Evolutionary conservation across 2,888 invertebrate species (phyloP), one percentile per base, ranked within the genome.

Genomic region (Aleiodes leptofemur): DNA sequence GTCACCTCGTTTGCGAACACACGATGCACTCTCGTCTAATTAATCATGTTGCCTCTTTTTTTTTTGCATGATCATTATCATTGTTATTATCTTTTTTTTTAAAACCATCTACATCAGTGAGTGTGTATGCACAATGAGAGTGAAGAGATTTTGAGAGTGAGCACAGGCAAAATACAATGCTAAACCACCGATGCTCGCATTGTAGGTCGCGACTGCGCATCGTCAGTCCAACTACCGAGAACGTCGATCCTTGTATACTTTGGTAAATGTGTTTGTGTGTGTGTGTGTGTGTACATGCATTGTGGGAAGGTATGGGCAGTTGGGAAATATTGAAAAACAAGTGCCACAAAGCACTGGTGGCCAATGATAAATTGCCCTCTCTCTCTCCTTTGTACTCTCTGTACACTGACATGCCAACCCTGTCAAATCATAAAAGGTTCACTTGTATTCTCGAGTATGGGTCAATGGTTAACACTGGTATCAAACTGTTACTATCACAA

Each of bases 251-350:
- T 38, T 53, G n/a, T 53, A 7, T 16, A 53, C 53, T 14, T 53
- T 14, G 53, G 16, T 53, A 16, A 34, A 16, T 16, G 53, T 23
- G 23, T 23, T 23, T 23, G 23, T 23, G 23, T 23, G 23, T 23
- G 23, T 23, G 23, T 23, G 23, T 14, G 38, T n/a, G 61, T 14
- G 31, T 70, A 51, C 50, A 56, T 66, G 43, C 66, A 72, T 55
- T 61, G 57, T 69, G 70, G 50, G 43, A n/a, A 59, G 57, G 53
- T 23, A 70, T 56, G 56, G 43, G 7, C 43, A 43, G 9, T 43
- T 11, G n/a, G 56, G 61, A 78, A 79, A 79, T 79, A 79, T 80
- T 77, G 80, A 80, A 81, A 81, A 81, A 79, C 76, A 78, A 80
- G 79, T 78, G 77, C 70, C 59, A 69, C 48, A 31, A 66, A 74